Evolutionary conservation across 2,888 invertebrate genomes (phyloP), one percentile per base, ranked within the genome.

Genomic region (Unio pictorum): DNA sequence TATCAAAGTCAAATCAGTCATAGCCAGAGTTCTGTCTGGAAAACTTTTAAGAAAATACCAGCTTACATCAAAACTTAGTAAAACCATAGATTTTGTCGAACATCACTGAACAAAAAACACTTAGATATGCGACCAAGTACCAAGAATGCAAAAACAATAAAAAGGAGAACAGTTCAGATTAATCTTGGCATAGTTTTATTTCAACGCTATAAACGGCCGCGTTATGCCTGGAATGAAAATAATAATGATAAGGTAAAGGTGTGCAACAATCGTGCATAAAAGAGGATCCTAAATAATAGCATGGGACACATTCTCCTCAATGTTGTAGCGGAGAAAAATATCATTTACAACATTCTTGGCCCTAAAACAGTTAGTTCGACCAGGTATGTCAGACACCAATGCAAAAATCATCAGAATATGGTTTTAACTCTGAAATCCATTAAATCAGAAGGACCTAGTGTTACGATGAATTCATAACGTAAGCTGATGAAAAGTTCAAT

Each of bases 341-440:
- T 69, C 65, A 17, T 55, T 61, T 56, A 60, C 64, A n/a, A 64
- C 67, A 55, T 69, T 73, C 56, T 67, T 55, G 23, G 62, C 3
- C 65, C 67, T 3, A 64, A 59, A 18, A 17, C 66, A 26, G 26
- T 73, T 26, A n/a, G 15, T 15, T 56, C 61, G 11, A 65, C 61
- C 20, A 60, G 55, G 61, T 65, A 55, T 56, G 28, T 26, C 6
- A 8, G 66, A 18, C 69, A 69, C 56, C 62, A 55, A 54, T 72
- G 69, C 55, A 61, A 63, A 26, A 73, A 65, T 17, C 73, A 73
- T 23, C 68, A 70, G 23, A 73, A 71, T 26, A 66, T 73, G 68
- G 61, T 68, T 7, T 20, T 68, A 23, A 26, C 30, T 15, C 34
- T 66, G n/a, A 66, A 64, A 61, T 18, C 45, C 18, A 28, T 73